Percentiles rank a stretch among this genome's conserved stretches.
Conservation (phyloP, 2,888 invertebrate genomes). For the Pristionchus arcanus region DNA sequence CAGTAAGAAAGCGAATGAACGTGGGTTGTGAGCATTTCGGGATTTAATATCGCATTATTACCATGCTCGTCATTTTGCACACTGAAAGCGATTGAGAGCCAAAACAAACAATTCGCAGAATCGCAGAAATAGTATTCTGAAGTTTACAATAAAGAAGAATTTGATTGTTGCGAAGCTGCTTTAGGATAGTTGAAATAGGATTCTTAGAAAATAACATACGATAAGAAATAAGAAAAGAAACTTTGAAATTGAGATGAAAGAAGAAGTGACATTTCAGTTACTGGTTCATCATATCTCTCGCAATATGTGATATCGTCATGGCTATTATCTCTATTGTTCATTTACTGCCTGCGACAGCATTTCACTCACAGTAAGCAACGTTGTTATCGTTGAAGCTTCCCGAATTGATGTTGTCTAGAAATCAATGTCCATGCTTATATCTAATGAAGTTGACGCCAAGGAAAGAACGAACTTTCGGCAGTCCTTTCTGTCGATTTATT, state of each 20-base stretch:
- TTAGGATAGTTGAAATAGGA: no score
- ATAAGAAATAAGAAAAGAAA: no score
- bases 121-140: neutral
- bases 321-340: slow-evolving; percentile 72
- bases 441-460: no score
- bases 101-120: slow-evolving; percentile 23
- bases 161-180: no score
- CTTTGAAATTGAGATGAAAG: no score
- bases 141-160: neutral
- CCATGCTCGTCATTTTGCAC: slow-evolving; percentile 3
- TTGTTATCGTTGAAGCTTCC: neutral
- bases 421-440: no score
- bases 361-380: slow-evolving; percentile 66
- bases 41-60: slow-evolving; percentile 36
- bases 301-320: slow-evolving; percentile 77
- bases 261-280: slow-evolving; percentile 66
- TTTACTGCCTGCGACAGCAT: slow-evolving; percentile 75
- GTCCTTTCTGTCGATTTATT: no score
- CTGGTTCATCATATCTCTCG: slow-evolving; percentile 77
- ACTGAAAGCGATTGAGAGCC: neutral
- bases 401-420: no score
- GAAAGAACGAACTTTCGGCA: no score
- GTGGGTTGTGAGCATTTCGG: neutral
- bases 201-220: no score
- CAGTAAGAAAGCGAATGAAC: neutral